These are phyloP conservation scores for Phymanthus crucifer DNA, from an alignment of 92 coral and sea anemone species.

Conservation along the genomic window DNA sequence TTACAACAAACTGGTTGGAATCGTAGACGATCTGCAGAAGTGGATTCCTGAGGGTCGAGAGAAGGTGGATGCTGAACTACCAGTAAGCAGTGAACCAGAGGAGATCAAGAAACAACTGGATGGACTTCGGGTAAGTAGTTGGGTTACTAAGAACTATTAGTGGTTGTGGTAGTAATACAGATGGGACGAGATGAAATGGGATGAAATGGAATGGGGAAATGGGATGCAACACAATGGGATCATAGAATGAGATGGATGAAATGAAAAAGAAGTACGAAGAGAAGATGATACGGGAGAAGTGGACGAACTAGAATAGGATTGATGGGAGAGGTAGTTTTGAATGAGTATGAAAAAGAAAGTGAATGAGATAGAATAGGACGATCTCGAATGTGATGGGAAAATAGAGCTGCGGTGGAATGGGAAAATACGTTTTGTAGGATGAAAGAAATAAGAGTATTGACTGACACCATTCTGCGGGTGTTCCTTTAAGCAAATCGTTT, in stretches of 20 bases:
- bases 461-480: no score
- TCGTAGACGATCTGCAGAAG: conserved; percentile 68
- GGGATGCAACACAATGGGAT: neutral
- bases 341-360: neutral
- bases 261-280: no score
- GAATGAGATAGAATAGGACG: neutral
- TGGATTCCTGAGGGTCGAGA: conserved; percentile 91
- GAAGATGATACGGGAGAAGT: no score
- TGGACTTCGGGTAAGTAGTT: conserved; percentile 61
- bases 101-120: conserved; percentile 75
- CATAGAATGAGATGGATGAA: neutral
- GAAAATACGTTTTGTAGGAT: no score
- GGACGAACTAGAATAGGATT: no score
- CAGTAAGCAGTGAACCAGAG: conserved; percentile 79
- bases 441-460: no score
- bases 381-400: neutral
- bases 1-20: conserved; percentile 75
- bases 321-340: no score
- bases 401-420: neutral
- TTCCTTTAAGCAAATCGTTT: no score
- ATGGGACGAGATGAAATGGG: neutral
- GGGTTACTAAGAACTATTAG: neutral
- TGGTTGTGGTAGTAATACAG: no score
- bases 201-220: neutral
- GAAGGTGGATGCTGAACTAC: conserved; percentile 53